Conservation (phyloP, 2,797 vertebrate genomes). For the Ispidina lecontei region DNA sequence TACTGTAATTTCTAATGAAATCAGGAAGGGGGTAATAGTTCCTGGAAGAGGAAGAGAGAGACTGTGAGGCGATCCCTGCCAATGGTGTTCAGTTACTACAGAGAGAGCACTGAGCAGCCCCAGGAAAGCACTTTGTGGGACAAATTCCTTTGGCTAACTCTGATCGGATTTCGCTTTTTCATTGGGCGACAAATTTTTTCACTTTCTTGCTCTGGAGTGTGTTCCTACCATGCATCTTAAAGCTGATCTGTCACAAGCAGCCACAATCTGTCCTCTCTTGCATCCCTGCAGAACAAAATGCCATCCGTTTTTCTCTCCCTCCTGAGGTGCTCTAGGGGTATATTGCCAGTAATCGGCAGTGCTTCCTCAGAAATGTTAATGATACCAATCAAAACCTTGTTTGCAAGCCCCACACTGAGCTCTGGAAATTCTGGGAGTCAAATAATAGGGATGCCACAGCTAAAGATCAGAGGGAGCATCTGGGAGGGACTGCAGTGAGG, state of each 20-base stretch:
- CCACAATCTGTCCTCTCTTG: background rate
- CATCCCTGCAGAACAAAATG: background rate
- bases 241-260: background rate
- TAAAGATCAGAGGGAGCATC: conserved; percentile 58
- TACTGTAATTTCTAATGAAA: conserved; percentile 70
- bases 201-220: conserved; percentile 42
- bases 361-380: conserved; percentile 63
- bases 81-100: conserved; percentile 64
- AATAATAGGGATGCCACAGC: conserved; percentile 43
- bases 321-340: conserved; percentile 37
- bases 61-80: conserved; percentile 36
- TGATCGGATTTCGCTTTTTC: conserved; percentile 54
- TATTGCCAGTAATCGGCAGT: conserved; percentile 48
- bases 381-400: conserved; percentile 55
- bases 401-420: conserved; percentile 45
- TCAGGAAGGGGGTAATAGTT: conserved; percentile 70
- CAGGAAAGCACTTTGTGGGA: conserved; percentile 62
- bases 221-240: background rate
- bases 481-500: conserved; percentile 47
- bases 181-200: conserved; percentile 39
- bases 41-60: conserved; percentile 73
- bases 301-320: background rate
- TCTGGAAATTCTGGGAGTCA: conserved; percentile 49
- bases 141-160: conserved; percentile 50
- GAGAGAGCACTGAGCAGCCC: conserved; percentile 38